phyloP scores from a whole-genome alignment of 2,113 vertebrate genomes.

The Felis chaus region DNA sequence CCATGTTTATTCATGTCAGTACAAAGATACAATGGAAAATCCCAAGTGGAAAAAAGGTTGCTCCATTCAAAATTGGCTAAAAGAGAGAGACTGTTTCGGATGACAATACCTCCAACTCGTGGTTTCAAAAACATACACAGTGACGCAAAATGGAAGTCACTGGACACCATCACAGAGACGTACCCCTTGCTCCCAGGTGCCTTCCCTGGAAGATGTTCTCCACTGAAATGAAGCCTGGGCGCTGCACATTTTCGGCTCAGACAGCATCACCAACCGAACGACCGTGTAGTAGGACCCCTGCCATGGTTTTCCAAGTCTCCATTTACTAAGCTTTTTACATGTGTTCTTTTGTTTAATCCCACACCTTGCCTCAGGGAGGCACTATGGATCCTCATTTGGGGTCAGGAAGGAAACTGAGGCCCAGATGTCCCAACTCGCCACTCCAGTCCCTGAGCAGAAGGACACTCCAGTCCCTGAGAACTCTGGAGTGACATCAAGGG shows the following conservation, averaged over 20 bases:
- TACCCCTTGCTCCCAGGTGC: not conserved
- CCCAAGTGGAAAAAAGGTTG: not conserved
- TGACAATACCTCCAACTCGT: not conserved
- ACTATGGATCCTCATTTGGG: not conserved
- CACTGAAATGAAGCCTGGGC: not conserved
- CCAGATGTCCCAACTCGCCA: not conserved
- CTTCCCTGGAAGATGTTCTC: not conserved
- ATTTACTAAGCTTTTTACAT: not conserved
- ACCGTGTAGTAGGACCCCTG: accelerated
- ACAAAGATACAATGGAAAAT: not conserved
- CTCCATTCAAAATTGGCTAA: not conserved
- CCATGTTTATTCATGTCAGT: not conserved
- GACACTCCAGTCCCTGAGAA: not conserved
- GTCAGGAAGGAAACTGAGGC: not conserved
- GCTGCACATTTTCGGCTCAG: not conserved
- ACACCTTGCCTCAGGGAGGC: not conserved
- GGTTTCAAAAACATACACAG: not conserved
- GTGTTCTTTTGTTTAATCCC: not conserved
- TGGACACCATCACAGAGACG: not conserved
- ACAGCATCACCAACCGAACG: not conserved
- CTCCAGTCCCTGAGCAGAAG: not conserved
- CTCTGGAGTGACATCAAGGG: not conserved
- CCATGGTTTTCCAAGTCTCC: not conserved
- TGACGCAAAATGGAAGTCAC: not conserved
- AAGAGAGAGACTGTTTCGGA: not conserved